These are phyloP conservation scores for Gasterosteus nipponicus DNA, from an alignment of 2,113 vertebrate genomes.

Conservation along the genomic window DNA sequence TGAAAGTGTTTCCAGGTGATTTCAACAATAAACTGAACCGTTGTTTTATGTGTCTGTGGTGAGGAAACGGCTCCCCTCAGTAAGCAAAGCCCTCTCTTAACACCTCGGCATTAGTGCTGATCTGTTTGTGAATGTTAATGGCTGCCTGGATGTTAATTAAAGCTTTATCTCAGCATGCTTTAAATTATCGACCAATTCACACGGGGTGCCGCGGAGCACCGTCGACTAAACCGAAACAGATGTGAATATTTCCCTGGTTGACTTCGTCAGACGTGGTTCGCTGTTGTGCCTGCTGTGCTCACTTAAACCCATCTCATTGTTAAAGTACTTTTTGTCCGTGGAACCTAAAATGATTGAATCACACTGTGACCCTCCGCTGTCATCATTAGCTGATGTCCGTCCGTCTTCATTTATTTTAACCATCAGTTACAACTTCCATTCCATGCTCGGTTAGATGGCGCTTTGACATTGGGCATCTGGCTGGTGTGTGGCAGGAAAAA, in stretches of 20 bases:
- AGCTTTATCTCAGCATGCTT: not conserved
- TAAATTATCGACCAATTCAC: not conserved
- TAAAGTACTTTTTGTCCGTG: not conserved
- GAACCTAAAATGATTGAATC: not conserved
- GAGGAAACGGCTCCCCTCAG: not conserved
- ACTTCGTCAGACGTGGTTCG: not conserved
- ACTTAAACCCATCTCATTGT: not conserved
- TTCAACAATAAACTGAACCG: not conserved
- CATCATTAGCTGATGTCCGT: not conserved
- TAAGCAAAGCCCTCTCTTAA: not conserved
- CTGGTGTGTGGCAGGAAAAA: not conserved
- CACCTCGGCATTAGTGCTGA: not conserved
- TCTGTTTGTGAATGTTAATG: not conserved
- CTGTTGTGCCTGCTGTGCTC: not conserved
- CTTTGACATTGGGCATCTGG: constrained; percentile 4
- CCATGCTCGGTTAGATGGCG: not conserved
- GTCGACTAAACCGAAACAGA: not conserved
- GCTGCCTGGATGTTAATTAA: not conserved
- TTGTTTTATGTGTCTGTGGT: not conserved
- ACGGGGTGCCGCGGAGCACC: not conserved
- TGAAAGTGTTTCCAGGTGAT: not conserved
- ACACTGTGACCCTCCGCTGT: not conserved
- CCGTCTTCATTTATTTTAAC: not conserved
- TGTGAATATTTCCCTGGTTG: not conserved
- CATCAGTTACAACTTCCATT: not conserved